Evolutionary conservation across 1,140 invertebrate species (phyloP).

Genomic region (Pachyrhynchus sulphureomaculatus): DNA sequence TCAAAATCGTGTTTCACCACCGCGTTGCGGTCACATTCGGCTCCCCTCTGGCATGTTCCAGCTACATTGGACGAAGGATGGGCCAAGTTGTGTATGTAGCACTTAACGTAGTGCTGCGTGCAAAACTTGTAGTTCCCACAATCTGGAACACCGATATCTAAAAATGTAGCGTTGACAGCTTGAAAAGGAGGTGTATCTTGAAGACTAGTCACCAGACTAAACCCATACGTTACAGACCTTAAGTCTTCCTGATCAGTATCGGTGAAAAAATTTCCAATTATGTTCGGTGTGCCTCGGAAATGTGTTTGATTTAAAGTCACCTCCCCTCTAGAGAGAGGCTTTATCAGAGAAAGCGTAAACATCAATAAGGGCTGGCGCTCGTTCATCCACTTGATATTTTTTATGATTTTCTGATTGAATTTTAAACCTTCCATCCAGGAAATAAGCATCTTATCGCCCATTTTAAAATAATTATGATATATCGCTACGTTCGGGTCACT

Average conservation of each 20-base stretch:
- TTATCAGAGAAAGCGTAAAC: conserved; percentile 64
- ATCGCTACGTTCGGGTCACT: conserved; percentile 28
- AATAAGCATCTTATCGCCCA: conserved; percentile 26
- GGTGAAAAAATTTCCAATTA: conserved; percentile 65
- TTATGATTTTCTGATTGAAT: conserved; percentile 12
- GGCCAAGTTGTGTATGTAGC: conserved; percentile 61
- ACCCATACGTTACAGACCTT: conserved; percentile 40
- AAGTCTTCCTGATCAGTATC: conserved; percentile 51
- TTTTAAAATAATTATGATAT: conserved; percentile 35
- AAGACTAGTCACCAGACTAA: conserved; percentile 43
- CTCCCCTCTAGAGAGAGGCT: conserved; percentile 65
- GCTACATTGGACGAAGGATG: conserved; percentile 50
- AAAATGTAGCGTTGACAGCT: conserved; percentile 57
- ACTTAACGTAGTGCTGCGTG: conserved; percentile 53
- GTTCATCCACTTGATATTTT: conserved; percentile 22
- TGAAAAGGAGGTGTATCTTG: conserved; percentile 45
- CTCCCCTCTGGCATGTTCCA: conserved; percentile 73
- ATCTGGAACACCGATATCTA: conserved; percentile 61
- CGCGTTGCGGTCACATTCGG: conserved; percentile 58
- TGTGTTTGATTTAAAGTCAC: conserved; percentile 59
- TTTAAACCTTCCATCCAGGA: conserved; percentile 18
- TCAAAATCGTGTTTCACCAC: conserved; percentile 72
- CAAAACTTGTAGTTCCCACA: conserved; percentile 64
- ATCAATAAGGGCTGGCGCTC: conserved; percentile 23
- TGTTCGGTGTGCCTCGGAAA: conserved; percentile 62